Evolutionary conservation across 2,888 invertebrate species (phyloP).

Genomic region (Steinernema carpocapsae): DNA sequence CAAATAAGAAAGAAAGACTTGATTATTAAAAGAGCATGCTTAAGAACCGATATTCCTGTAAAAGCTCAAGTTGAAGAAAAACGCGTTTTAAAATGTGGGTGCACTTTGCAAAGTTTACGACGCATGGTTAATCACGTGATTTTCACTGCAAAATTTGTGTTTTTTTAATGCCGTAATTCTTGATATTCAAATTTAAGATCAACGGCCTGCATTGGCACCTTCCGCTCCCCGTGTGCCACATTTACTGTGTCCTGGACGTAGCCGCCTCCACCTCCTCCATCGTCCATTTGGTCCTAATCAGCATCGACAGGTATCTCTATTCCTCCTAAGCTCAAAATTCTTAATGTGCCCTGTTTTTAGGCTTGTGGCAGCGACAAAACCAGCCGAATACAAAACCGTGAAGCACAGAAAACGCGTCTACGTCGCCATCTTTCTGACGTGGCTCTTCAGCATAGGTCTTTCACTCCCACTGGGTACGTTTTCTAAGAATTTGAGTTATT

Average conservation of each 20-base stretch:
- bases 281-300: slow-evolving; percentile 67
- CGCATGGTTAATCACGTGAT: no score
- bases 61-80: no score
- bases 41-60: no score
- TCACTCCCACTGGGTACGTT: slow-evolving; percentile 62
- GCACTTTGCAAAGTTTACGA: no score
- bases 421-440: slow-evolving; percentile 63
- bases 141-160: no score
- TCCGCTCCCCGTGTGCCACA: slow-evolving; percentile 62
- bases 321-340: background rate
- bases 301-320: slow-evolving; percentile 64
- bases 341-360: slow-evolving; percentile 50
- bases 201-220: slow-evolving; percentile 68
- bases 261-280: slow-evolving; percentile 68
- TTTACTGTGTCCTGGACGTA: slow-evolving; percentile 67
- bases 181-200: no score
- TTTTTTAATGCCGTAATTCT: no score
- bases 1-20: no score
- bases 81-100: no score
- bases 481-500: background rate
- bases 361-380: slow-evolving; percentile 67
- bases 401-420: slow-evolving; percentile 67
- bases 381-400: slow-evolving; percentile 68
- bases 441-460: slow-evolving; percentile 66
- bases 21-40: no score